Percentiles rank a stretch among this genome's conserved stretches.
Conservation (phyloP, 2,888 invertebrate species). For the Pristionchus exspectatus region DNA sequence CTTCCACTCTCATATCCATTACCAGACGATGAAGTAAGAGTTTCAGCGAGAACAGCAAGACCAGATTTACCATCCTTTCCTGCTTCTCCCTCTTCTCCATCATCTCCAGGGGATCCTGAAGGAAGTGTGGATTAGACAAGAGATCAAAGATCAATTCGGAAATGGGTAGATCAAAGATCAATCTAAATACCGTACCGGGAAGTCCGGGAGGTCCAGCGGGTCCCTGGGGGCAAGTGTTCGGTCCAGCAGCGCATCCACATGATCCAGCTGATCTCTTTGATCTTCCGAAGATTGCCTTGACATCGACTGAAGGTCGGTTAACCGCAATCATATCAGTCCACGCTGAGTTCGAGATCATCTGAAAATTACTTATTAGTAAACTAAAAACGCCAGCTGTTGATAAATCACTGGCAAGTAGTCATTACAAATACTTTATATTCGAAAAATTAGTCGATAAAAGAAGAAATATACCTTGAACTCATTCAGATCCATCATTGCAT, state of each 20-base stretch:
- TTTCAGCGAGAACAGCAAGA: conserved; percentile 40
- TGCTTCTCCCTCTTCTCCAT: conserved; percentile 48
- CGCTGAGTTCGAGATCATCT: conserved; percentile 46
- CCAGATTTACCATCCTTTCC: conserved; percentile 45
- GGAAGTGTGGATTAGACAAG: neutral
- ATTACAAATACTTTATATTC: neutral
- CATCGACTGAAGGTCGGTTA: conserved; percentile 11
- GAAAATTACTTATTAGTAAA: neutral
- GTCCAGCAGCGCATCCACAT: conserved; percentile 50
- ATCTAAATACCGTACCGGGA: neutral
- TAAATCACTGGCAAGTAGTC: neutral
- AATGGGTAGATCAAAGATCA: neutral
- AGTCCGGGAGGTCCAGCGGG: conserved; percentile 49
- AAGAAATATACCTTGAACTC: conserved; percentile 27
- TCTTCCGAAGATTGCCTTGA: conserved; percentile 51
- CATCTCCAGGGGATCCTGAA: conserved; percentile 48
- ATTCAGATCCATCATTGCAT: conserved; percentile 36
- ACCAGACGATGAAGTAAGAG: conserved; percentile 25
- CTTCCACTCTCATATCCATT: conserved; percentile 33
- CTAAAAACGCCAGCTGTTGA: neutral
- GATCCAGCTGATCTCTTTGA: conserved; percentile 36
- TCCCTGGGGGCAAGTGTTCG: conserved; percentile 49
- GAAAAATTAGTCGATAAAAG: too few relatives aligned
- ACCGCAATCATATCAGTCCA: conserved; percentile 48
- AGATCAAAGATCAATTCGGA: neutral